phyloP scores from a whole-genome alignment of 2,113 vertebrate genomes.

The Eptatretus burgeri region DNA sequence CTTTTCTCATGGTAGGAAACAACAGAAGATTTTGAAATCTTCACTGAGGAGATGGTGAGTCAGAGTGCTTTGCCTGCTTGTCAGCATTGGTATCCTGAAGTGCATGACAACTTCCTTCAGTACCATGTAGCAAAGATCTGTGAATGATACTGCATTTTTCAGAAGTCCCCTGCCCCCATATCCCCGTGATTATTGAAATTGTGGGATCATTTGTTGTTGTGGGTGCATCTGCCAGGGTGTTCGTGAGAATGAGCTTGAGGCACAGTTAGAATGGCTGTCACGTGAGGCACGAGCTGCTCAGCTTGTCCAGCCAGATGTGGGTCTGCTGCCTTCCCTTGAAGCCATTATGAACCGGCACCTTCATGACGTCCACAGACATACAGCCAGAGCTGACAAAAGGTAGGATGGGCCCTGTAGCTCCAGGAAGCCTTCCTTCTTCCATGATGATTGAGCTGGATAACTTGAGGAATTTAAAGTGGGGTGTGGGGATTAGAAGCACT shows the following conservation, averaged over 20 bases:
- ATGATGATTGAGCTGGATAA: too few relatives aligned
- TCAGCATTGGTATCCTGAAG: background rate
- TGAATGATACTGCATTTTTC: too few relatives aligned
- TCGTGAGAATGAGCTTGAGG: constrained; percentile 63
- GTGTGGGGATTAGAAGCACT: too few relatives aligned
- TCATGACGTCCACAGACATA: constrained; percentile 71
- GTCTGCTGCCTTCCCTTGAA: constrained; percentile 55
- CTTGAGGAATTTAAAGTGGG: too few relatives aligned
- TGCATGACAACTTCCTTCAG: too few relatives aligned
- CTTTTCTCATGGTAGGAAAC: background rate
- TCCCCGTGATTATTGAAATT: too few relatives aligned
- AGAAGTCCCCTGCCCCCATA: too few relatives aligned
- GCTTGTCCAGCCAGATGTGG: constrained; percentile 70
- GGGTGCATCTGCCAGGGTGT: constrained; percentile 28
- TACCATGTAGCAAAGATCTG: too few relatives aligned
- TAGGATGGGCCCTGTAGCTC: constrained; percentile 12
- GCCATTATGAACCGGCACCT: constrained; percentile 59
- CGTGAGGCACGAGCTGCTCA: constrained; percentile 69
- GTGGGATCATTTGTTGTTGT: too few relatives aligned
- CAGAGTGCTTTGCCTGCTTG: background rate
- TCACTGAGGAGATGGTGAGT: constrained; percentile 86
- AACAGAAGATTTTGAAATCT: constrained; percentile 21
- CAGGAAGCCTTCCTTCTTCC: too few relatives aligned
- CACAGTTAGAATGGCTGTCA: constrained; percentile 73
- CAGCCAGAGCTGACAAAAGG: constrained; percentile 77